These are phyloP conservation scores for Danio albolineatus DNA, from an alignment of 2,797 vertebrate genomes.

Conservation along the genomic window DNA sequence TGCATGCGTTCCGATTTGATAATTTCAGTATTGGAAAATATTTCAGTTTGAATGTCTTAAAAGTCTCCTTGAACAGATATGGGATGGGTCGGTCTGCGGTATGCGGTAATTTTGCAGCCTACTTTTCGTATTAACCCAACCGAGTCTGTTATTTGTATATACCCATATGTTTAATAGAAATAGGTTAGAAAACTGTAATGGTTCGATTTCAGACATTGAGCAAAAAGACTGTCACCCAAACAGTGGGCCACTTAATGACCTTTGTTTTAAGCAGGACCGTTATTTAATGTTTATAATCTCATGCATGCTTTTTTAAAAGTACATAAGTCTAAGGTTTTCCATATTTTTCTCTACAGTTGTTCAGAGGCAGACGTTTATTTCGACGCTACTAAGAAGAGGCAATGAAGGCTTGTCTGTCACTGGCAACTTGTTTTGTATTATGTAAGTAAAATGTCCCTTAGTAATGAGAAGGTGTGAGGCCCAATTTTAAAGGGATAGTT, in stretches of 20 bases:
- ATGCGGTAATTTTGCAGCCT: neutral
- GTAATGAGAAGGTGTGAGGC: too few species aligned
- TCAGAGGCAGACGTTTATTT: neutral
- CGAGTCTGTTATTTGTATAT: neutral
- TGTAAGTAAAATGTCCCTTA: constrained; percentile 21
- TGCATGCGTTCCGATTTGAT: neutral
- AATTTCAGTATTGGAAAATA: neutral
- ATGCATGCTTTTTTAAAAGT: neutral
- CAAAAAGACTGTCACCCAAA: neutral
- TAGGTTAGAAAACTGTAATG: neutral
- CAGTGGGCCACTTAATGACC: constrained; percentile 10
- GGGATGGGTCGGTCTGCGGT: constrained; percentile 23
- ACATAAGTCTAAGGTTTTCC: neutral
- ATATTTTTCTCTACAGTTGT: neutral
- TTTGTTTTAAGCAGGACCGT: neutral
- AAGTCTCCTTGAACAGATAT: constrained; percentile 9
- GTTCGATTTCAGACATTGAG: neutral
- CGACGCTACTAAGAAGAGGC: neutral
- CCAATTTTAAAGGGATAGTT: too few species aligned
- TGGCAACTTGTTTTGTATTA: neutral
- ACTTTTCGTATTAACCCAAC: neutral
- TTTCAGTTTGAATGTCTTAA: too few species aligned
- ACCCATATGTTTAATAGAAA: neutral
- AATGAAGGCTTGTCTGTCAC: constrained; percentile 18
- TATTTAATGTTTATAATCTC: neutral